Evolutionary conservation across 2,113 vertebrate species (phyloP), one percentile per base, ranked within the genome.

Genomic region (Colaptes auratus): DNA sequence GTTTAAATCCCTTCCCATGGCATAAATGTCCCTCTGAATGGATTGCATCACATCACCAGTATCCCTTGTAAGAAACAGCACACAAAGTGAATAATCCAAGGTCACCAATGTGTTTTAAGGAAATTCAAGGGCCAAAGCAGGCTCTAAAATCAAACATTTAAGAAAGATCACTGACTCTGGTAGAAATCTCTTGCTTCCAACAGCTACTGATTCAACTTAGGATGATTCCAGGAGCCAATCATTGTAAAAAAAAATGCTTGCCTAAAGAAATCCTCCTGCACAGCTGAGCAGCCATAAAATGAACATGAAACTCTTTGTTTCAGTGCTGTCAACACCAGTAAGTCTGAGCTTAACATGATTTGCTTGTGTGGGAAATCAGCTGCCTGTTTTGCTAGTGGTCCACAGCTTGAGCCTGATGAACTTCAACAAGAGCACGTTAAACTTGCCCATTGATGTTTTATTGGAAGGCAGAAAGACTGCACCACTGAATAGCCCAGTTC

Each of bases 291-390:
- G 61, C 48, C 48, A 75, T 69, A 65, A 86, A 81, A 77, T 14
- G 24, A 89, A 66, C 42, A 66, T n/a, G 61, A 56, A 92, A 44
- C 11, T 65, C 33, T 67, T 71, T 0, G 1, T 77, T 21, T 70
- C 75, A 25, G 42, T 25, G 60, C 72, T 95, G 94, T 85, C 94
- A 96, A 72, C 25, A 90, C 42, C 33, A 79, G 28, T 65, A 61
- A 23, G 7, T 27, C 55, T 88, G 46, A 94, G 56, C 19, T 25
- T 89, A 78, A 71, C 20, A 19, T 64, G 55, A 90, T 93, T 58
- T 86, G 64, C 81, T 80, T 58, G 92, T 50, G 80, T 58, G 71
- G 31, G 31, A 87, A 92, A 66, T 90, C 18, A 4, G 52, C 44
- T 92, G 88, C 20, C 61, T 63, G 69, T 44, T 64, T 55, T 88